Percentiles rank a stretch among this genome's conserved stretches.
Conservation (phyloP, 2,113 vertebrate species). For the Periophthalmodon schlosseri region DNA sequence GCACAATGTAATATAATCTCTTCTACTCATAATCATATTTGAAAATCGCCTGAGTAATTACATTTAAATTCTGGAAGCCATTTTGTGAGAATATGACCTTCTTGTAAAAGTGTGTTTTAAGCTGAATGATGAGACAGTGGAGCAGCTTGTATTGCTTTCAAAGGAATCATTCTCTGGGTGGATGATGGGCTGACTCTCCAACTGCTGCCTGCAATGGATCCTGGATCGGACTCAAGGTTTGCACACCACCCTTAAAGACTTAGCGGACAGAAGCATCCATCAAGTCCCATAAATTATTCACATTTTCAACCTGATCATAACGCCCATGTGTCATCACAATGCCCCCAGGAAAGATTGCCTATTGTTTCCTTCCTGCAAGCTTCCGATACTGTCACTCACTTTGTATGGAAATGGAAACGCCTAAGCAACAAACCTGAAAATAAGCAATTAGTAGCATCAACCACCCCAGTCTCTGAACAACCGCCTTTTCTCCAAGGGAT, state of each 20-base stretch:
- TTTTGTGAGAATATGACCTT: neutral
- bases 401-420: constrained; percentile 54
- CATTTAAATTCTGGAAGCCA: neutral
- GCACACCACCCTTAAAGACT: constrained; percentile 18
- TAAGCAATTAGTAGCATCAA: constrained; percentile 62
- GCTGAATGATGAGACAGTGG: neutral
- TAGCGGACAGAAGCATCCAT: constrained; percentile 36
- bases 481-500: constrained; percentile 29
- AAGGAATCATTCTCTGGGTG: constrained; percentile 29
- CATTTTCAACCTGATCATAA: constrained; percentile 34
- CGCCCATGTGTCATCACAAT: constrained; percentile 2
- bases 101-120: constrained; percentile 4
- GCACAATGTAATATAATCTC: too few species aligned
- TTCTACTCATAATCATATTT: neutral
- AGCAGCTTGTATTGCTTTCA: constrained; percentile 34
- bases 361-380: constrained; percentile 31
- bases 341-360: constrained; percentile 17
- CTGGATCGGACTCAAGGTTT: constrained; percentile 9
- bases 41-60: neutral
- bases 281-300: constrained; percentile 45
- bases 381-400: constrained; percentile 40
- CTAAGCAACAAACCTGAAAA: constrained; percentile 61
- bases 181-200: constrained; percentile 21
- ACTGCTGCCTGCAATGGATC: constrained; percentile 29
- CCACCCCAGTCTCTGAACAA: constrained; percentile 31